These are phyloP conservation scores for Halocaridina rubra DNA, from an alignment of 2,888 invertebrate genomes.

Conservation along the genomic window DNA sequence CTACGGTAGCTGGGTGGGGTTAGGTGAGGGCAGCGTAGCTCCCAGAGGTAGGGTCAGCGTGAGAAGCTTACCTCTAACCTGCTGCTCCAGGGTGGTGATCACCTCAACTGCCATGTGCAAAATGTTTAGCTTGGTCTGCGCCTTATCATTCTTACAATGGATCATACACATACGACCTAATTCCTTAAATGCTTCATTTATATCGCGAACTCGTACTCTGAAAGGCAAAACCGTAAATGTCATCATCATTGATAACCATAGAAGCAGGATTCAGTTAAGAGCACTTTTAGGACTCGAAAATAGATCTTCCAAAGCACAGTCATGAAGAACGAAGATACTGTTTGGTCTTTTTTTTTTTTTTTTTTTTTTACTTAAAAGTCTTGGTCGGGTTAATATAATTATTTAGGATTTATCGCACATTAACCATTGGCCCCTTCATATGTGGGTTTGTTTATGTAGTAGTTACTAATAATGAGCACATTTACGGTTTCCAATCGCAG, in stretches of 20 bases:
- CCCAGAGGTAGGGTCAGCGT: slow-evolving; percentile 43
- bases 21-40: slow-evolving; percentile 23
- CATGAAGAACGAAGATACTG: slow-evolving; percentile 46
- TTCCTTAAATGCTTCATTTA: slow-evolving; percentile 76
- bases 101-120: slow-evolving; percentile 74
- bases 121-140: slow-evolving; percentile 74
- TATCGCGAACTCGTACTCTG: slow-evolving; percentile 74
- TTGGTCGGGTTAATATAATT: too few relatives aligned
- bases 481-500: slow-evolving; percentile 57
- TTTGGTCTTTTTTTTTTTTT: too few relatives aligned
- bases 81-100: slow-evolving; percentile 73
- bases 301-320: slow-evolving; percentile 33
- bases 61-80: slow-evolving; percentile 70
- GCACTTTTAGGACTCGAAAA: neutral
- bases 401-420: slow-evolving; percentile 27
- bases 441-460: slow-evolving; percentile 49
- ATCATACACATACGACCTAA: slow-evolving; percentile 73
- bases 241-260: slow-evolving; percentile 60
- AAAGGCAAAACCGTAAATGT: slow-evolving; percentile 62
- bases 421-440: slow-evolving; percentile 52
- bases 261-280: slow-evolving; percentile 40
- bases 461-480: slow-evolving; percentile 61
- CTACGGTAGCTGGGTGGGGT: slow-evolving; percentile 1
- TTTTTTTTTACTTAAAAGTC: too few relatives aligned
- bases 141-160: slow-evolving; percentile 72